Evolutionary conservation across 2,113 vertebrate genomes (phyloP), one percentile per base, ranked within the genome.

Genomic region (Nothoprocta pentlandii): DNA sequence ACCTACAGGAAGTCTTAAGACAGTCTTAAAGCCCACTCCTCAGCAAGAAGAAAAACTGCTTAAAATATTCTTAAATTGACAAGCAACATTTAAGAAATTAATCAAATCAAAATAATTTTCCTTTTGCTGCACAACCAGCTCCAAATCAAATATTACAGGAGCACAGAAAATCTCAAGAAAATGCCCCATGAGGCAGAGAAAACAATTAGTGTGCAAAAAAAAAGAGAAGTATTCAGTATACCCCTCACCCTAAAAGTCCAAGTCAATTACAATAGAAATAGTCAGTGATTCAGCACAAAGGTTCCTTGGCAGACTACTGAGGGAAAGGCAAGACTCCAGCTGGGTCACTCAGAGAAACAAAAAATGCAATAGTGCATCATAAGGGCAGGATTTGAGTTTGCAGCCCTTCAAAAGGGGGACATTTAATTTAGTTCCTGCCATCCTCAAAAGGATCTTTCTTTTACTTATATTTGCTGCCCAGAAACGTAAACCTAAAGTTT

Each of bases 261-360:
- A 94, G 95, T 87, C 95, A 95, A 96, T 96, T 95, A 97, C 94
- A 94, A 91, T 86, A 94, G 91, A 92, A 95, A 82, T 92, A 95
- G 93, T 85, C 85, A 94, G 94, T 88, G 93, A 96, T 94, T 95
- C 96, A 95, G 94, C 91, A 96, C 93, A 97, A 95, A 94, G 85
- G 90, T 89, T 96, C 82, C 93, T 94, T 97, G 96, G 96, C 96
- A 95, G 87, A 74, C 64, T 64, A 91, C 71, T n/a, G 73, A 96
- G 76, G 87, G 93, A 96, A 95, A 94, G 95, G 96, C 94, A 94
- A 85, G 51, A 75, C 68, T 95, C 96, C 95, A 97, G 93, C 95
- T 97, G 90, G 95, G 96, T 95, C 94, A 94, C 87, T 91, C 61
- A 74, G 68, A 83, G 81, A 86, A 97, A 93, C 61, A 89, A 95